Evolutionary conservation across 2,888 invertebrate genomes (phyloP).

Genomic region (Himalopsyche japonica): DNA sequence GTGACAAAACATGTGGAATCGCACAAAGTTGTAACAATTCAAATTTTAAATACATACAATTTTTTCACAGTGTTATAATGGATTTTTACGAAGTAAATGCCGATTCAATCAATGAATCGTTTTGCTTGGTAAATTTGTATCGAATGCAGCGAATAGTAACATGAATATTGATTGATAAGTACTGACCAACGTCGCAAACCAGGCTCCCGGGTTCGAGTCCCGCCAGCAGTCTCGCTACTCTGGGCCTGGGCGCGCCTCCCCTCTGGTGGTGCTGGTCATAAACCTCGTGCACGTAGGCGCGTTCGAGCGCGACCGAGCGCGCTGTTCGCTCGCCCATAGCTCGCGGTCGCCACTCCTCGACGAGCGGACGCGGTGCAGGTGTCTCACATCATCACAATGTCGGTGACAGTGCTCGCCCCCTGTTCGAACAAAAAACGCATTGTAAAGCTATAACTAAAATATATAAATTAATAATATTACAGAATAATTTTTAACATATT

Average conservation of each 20-base stretch:
- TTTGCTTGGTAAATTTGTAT: too few species aligned
- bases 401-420: background rate
- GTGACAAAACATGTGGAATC: too few species aligned
- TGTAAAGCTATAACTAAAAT: background rate
- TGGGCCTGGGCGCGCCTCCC: slow-evolving; percentile 67
- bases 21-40: too few species aligned
- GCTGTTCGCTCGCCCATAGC: slow-evolving; percentile 63
- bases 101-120: too few species aligned
- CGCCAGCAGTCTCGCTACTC: slow-evolving; percentile 79
- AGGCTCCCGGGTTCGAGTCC: slow-evolving; percentile 89
- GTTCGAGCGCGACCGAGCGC: slow-evolving; percentile 79
- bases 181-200: slow-evolving; percentile 91
- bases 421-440: background rate
- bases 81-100: too few species aligned
- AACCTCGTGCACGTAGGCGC: slow-evolving; percentile 93
- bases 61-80: too few species aligned
- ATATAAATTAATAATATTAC: too few species aligned
- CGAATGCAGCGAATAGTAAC: too few species aligned
- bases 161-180: background rate
- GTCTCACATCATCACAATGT: background rate
- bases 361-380: background rate
- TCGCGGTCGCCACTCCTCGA: slow-evolving; percentile 4
- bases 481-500: too few species aligned
- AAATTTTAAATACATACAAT: too few species aligned
- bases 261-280: slow-evolving; percentile 75